Evolutionary conservation across 2,888 invertebrate genomes (phyloP), one percentile per base, ranked within the genome.

Genomic region (Pachydiplax longipennis): DNA sequence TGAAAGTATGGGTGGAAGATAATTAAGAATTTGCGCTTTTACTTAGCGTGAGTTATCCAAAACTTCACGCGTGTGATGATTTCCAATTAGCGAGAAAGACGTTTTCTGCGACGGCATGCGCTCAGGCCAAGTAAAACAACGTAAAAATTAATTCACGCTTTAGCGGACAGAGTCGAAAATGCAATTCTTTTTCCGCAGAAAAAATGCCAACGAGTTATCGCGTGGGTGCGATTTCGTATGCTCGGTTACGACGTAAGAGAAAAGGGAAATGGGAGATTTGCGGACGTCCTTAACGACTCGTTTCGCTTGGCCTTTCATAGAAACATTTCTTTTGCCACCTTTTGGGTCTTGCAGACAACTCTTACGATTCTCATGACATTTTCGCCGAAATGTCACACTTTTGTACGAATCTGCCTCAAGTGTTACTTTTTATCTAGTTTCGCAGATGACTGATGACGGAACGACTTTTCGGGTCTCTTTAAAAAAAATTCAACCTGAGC

Each of bases 361-460:
- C 12, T 58, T 22, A 37, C 87, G 37, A 87, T 61, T 87, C 87
- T 37, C 65, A 22, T 87, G 87, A 65, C 87, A 87, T 87, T 87
- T 87, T 35, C n/a, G 31, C 35, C 37, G 40, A 87, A 87, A 87
- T 87, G 87, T 87, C 87, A 87, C 58, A 37, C n/a, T 22, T 65
- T 35, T 40, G 87, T n/a, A 8, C n/a, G 37, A 87, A 61, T 87
- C 61, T 37, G 37, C n/a, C 61, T 1, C 40, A 25, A 18, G 4
- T n/a, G 61, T 61, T 61, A 65, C 40, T 61, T 40, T 87, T 61
- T 87, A 37, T n/a, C 37, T 61, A n/a, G 81, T 81, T 35, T 12
- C 31, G 0, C 44, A 44, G 44, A 44, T 10, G 82, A 25, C 82
- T 4, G 44, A 18, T 48, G n/a, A n/a, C n/a, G n/a, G n/a, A 10